These are phyloP conservation scores for Telmatherina bonti DNA, from an alignment of 2,797 vertebrate species.

Conservation along the genomic window DNA sequence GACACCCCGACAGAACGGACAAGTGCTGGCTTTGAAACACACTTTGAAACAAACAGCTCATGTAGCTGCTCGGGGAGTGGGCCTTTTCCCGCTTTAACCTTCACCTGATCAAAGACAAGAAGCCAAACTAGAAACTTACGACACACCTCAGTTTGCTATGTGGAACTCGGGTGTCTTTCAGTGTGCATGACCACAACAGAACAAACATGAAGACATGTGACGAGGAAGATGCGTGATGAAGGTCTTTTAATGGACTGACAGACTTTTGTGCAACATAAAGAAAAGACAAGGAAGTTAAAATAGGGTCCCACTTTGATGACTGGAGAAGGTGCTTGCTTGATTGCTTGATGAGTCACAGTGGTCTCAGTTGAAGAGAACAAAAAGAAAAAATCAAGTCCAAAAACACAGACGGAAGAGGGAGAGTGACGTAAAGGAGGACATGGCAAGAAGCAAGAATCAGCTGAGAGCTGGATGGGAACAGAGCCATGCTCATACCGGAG, in stretches of 20 bases:
- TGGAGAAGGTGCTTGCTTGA: conserved; percentile 53
- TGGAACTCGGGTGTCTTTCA: conserved; percentile 11
- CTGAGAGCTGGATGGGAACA: conserved; percentile 66
- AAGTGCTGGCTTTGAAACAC: conserved; percentile 34
- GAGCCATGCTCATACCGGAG: conserved; percentile 51
- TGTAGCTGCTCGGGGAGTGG: conserved; percentile 19
- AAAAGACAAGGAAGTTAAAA: conserved; percentile 28
- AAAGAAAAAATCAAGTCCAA: conserved; percentile 25
- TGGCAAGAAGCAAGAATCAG: conserved; percentile 71
- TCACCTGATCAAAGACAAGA: conserved; percentile 30
- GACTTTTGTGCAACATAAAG: conserved; percentile 51
- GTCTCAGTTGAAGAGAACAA: conserved; percentile 32
- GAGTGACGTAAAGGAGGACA: conserved; percentile 69
- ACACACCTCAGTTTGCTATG: conserved; percentile 17
- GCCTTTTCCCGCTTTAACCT: conserved; percentile 56
- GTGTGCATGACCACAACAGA: conserved; percentile 30
- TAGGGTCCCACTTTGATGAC: conserved; percentile 35
- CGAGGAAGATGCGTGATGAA: conserved; percentile 27
- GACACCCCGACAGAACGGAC: conserved; percentile 60
- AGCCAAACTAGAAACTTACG: conserved; percentile 20
- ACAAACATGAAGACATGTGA: conserved; percentile 30
- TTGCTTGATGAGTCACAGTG: conserved; percentile 65
- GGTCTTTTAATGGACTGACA: conserved; percentile 60
- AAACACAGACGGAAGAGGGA: conserved; percentile 45
- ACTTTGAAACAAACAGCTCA: conserved; percentile 15